Evolutionary conservation across 2,113 vertebrate species (phyloP).

Genomic region (Thomomys bottae): DNA sequence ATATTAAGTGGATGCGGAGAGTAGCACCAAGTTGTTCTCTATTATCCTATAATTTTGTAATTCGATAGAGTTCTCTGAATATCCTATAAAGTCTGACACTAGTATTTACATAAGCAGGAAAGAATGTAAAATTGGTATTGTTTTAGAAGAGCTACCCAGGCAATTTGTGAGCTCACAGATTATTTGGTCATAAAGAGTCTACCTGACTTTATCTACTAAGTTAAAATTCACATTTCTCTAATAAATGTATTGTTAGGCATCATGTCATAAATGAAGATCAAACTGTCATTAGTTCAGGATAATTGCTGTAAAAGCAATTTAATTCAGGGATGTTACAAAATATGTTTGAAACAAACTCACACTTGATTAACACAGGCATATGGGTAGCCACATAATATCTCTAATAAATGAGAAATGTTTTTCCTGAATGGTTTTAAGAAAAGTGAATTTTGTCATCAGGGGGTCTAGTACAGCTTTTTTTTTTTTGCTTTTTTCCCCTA

Average conservation of each 20-base stretch:
- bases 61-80: background rate
- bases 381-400: background rate
- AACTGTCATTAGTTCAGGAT: background rate
- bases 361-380: slow-evolving; percentile 7
- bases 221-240: background rate
- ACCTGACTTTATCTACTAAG: background rate
- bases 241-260: background rate
- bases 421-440: background rate
- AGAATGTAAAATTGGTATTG: background rate
- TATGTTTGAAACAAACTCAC: slow-evolving; percentile 8
- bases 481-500: too few species aligned
- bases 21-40: background rate
- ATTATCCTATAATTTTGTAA: background rate
- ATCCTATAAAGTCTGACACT: background rate
- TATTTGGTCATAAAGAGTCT: background rate
- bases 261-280: background rate
- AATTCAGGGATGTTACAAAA: background rate
- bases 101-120: background rate
- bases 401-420: background rate
- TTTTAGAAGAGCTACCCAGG: background rate
- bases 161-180: background rate
- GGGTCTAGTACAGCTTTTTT: background rate
- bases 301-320: background rate
- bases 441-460: background rate
- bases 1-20: background rate